These are phyloP conservation scores for Drosophila kanekoi DNA, from an alignment of 2,888 invertebrate species.

Conservation along the genomic window DNA sequence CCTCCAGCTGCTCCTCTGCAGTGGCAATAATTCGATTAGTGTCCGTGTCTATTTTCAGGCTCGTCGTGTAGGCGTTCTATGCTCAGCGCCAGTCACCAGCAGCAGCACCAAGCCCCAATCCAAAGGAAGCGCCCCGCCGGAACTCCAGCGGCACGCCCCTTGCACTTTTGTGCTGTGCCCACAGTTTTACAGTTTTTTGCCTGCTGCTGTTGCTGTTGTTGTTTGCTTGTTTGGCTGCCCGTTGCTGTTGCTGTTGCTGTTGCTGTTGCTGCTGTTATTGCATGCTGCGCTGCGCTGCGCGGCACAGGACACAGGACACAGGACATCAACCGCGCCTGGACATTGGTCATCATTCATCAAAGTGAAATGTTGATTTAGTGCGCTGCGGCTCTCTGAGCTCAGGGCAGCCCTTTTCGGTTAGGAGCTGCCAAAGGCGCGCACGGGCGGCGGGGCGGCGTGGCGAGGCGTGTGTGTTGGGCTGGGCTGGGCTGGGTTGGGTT, in stretches of 20 bases:
- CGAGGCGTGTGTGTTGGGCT: not conserved
- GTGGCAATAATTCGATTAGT: constrained; percentile 84
- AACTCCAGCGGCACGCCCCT: constrained; percentile 30
- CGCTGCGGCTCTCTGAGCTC: constrained; percentile 45
- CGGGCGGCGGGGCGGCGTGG: not conserved
- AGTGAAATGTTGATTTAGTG: constrained; percentile 83
- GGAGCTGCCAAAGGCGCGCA: not conserved
- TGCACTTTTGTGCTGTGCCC: constrained; percentile 45
- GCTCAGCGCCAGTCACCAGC: not conserved
- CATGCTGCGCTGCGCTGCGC: constrained; percentile 58
- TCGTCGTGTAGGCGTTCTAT: constrained; percentile 61
- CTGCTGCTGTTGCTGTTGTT: constrained; percentile 10
- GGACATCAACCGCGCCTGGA: constrained; percentile 73
- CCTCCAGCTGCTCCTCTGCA: constrained; percentile 69
- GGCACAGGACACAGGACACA: constrained; percentile 26
- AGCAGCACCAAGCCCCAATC: constrained; percentile 10
- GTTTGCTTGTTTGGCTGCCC: constrained; percentile 34
- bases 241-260: not conserved
- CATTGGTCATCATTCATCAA: constrained; percentile 84
- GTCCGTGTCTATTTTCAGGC: constrained; percentile 79
- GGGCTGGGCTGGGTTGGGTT: not conserved
- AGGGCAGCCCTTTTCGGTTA: not conserved
- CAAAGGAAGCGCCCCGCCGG: constrained; percentile 6
- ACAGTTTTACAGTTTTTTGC: constrained; percentile 17
- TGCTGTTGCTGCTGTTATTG: constrained; percentile 44